These are phyloP conservation scores for Hippocampus comes DNA, from an alignment of 2,113 vertebrate species.

Conservation along the genomic window DNA sequence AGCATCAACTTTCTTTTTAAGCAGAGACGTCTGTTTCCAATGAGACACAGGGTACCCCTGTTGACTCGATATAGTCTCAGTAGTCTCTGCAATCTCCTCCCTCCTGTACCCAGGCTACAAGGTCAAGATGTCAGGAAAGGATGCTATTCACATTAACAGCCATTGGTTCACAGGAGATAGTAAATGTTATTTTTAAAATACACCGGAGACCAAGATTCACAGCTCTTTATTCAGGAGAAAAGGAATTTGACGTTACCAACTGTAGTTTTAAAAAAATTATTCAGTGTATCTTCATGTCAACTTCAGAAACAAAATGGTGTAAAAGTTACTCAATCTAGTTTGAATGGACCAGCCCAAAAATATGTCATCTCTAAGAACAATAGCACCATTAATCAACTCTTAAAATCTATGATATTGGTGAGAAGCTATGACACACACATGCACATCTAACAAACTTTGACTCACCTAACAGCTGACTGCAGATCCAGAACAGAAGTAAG, in stretches of 20 bases:
- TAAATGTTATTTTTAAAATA: background rate
- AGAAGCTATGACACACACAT: background rate
- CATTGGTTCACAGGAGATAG: slow-evolving; percentile 19
- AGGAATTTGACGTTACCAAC: background rate
- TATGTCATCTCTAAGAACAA: slow-evolving; percentile 13
- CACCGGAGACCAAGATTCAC: background rate
- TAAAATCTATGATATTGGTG: background rate
- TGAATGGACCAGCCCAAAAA: slow-evolving; percentile 1
- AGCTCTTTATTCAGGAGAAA: background rate
- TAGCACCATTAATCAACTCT: slow-evolving; percentile 3
- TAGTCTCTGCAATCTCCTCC: slow-evolving; percentile 29
- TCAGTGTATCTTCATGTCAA: background rate
- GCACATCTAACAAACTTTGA: slow-evolving; percentile 17
- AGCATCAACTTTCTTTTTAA: slow-evolving; percentile 47
- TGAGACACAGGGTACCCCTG: slow-evolving; percentile 27
- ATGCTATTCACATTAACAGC: slow-evolving; percentile 25
- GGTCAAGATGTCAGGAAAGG: slow-evolving; percentile 27
- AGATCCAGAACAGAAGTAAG: slow-evolving; percentile 82
- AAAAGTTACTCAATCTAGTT: slow-evolving; percentile 25
- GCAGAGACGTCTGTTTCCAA: slow-evolving; percentile 26
- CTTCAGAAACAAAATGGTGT: slow-evolving; percentile 19
- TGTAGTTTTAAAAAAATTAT: background rate
- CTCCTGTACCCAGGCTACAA: slow-evolving; percentile 1
- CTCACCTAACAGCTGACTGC: slow-evolving; percentile 86
- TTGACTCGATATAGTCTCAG: slow-evolving; percentile 19